phyloP scores from a whole-genome alignment of 2,113 vertebrate genomes.

The Artemisiospiza belli region DNA sequence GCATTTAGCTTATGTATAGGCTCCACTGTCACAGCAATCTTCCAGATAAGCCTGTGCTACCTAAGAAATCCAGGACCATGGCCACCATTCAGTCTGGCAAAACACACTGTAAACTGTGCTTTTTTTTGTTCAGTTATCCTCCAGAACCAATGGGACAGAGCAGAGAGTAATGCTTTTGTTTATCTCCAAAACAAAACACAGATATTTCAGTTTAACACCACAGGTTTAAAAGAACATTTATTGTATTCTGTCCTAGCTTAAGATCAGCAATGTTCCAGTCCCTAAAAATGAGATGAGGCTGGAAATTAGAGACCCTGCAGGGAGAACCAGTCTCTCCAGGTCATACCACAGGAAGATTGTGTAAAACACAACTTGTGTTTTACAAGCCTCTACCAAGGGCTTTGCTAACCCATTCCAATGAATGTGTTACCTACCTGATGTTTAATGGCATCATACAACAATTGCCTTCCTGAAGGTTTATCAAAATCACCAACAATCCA shows the following conservation, averaged over 20 bases:
- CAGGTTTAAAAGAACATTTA: neutral
- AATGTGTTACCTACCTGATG: slow-evolving; percentile 82
- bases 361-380: neutral
- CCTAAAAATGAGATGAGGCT: neutral
- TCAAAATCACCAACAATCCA: slow-evolving; percentile 98
- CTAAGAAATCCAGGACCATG: neutral
- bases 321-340: neutral
- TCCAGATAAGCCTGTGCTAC: neutral
- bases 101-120: neutral
- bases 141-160: neutral
- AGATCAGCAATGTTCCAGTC: neutral
- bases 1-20: neutral
- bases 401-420: neutral
- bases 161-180: neutral
- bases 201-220: neutral
- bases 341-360: neutral
- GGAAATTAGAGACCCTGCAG: neutral
- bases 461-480: slow-evolving; percentile 87
- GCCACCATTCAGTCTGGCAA: neutral
- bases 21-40: neutral
- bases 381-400: neutral
- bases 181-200: neutral
- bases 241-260: neutral
- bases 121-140: neutral
- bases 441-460: slow-evolving; percentile 94